Percentiles rank a stretch among this genome's conserved stretches.
Conservation (phyloP, 2,888 invertebrate species). For the Thymelicus sylvestris region DNA sequence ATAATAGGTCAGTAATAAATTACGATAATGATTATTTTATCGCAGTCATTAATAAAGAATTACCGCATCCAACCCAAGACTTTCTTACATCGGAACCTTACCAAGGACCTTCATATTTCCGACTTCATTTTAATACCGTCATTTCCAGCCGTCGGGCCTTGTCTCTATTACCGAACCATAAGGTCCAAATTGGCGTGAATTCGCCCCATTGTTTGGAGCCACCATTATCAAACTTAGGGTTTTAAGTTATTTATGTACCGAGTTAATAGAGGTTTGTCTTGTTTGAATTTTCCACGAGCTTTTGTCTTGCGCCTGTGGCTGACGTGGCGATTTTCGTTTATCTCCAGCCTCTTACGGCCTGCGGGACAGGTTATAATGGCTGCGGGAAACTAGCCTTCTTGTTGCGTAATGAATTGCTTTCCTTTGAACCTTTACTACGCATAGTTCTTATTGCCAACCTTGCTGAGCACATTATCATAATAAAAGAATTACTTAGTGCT, state of each 20-base stretch:
- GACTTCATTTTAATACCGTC: slow-evolving; percentile 47
- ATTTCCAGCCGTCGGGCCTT: slow-evolving; percentile 42
- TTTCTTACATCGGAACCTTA: slow-evolving; percentile 18
- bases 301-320: slow-evolving; percentile 41
- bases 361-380: not conserved
- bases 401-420: too few relatives aligned
- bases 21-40: too few relatives aligned
- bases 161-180: slow-evolving; percentile 43
- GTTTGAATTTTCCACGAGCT: slow-evolving; percentile 47
- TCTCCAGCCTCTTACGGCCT: slow-evolving; percentile 30
- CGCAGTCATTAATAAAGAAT: not conserved
- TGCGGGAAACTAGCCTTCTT: too few relatives aligned
- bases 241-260: slow-evolving; percentile 53
- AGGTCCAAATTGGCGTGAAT: slow-evolving; percentile 41
- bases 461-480: too few relatives aligned
- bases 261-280: slow-evolving; percentile 52
- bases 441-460: too few relatives aligned
- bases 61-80: slow-evolving; percentile 25
- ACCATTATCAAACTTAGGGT: slow-evolving; percentile 42
- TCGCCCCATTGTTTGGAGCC: slow-evolving; percentile 40
- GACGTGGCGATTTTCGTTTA: slow-evolving; percentile 45
- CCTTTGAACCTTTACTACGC: too few relatives aligned
- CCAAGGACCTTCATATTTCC: slow-evolving; percentile 45
- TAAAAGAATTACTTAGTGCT: too few relatives aligned
- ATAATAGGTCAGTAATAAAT: too few relatives aligned